phyloP scores from a whole-genome alignment of 2,113 vertebrate species.

The Leucopsar rothschildi region DNA sequence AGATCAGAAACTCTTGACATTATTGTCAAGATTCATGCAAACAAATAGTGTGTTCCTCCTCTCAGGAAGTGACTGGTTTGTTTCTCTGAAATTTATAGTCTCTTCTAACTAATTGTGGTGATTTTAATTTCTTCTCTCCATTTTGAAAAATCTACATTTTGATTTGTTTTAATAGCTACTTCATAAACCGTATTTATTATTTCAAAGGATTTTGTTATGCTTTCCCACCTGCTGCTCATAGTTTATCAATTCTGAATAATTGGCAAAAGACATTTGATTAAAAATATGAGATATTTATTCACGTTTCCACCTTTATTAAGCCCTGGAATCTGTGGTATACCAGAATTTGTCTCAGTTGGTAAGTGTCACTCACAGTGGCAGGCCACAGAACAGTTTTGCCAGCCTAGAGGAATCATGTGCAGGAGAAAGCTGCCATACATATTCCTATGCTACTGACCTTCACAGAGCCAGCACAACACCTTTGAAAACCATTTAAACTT shows the following conservation, averaged over 20 bases:
- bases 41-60: neutral
- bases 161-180: neutral
- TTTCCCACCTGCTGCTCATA: neutral
- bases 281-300: neutral
- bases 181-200: neutral
- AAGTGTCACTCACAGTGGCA: neutral
- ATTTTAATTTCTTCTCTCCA: neutral
- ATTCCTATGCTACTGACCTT: neutral
- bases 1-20: neutral
- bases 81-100: neutral
- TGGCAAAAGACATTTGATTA: neutral
- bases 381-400: neutral
- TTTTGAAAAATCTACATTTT: neutral
- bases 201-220: neutral
- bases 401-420: neutral
- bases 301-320: neutral
- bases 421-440: neutral
- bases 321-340: neutral
- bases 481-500: neutral
- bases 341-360: neutral
- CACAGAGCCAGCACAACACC: neutral
- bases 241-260: neutral
- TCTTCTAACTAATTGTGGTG: neutral
- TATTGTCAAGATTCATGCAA: neutral
- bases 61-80: neutral